phyloP scores from a whole-genome alignment of 2,888 invertebrate genomes.

The Orchesella flavescens region DNA sequence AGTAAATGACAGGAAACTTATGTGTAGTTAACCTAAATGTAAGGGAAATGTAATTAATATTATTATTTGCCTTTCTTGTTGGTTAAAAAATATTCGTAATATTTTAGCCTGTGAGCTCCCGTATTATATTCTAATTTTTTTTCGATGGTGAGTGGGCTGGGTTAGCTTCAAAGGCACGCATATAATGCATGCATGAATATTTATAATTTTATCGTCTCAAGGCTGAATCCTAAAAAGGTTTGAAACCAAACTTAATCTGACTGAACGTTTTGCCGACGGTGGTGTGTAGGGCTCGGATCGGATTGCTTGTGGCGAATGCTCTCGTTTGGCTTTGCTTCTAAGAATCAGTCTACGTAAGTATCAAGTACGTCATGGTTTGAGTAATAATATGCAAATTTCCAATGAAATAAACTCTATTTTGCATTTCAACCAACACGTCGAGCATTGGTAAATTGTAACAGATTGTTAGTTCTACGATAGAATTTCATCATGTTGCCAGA shows the following conservation, averaged over 20 bases:
- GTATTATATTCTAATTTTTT: background rate
- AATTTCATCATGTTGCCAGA: background rate
- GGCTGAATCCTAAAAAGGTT: constrained; percentile 27
- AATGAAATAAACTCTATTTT: constrained; percentile 57
- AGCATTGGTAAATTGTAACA: constrained; percentile 50
- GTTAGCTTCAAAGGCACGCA: background rate
- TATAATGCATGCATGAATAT: constrained; percentile 20
- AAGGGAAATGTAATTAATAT: too few species aligned
- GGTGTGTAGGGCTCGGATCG: background rate
- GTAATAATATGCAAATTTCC: constrained; percentile 61
- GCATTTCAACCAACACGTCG: constrained; percentile 45
- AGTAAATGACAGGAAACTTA: constrained; percentile 56
- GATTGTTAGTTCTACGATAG: constrained; percentile 28
- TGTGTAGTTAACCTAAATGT: constrained; percentile 2
- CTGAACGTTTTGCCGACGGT: constrained; percentile 31
- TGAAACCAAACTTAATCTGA: constrained; percentile 17
- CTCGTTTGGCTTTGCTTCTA: constrained; percentile 18
- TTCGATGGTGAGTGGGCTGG: constrained; percentile 3
- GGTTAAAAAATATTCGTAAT: background rate
- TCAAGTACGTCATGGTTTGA: constrained; percentile 32
- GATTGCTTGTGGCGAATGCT: constrained; percentile 27
- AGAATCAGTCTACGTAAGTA: background rate
- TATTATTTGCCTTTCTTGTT: too few species aligned
- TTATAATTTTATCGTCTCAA: constrained; percentile 37
- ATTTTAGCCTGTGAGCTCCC: background rate